These are phyloP conservation scores for Notospermus geniculatus DNA, from an alignment of 1,140 invertebrate genomes.

Conservation along the genomic window DNA sequence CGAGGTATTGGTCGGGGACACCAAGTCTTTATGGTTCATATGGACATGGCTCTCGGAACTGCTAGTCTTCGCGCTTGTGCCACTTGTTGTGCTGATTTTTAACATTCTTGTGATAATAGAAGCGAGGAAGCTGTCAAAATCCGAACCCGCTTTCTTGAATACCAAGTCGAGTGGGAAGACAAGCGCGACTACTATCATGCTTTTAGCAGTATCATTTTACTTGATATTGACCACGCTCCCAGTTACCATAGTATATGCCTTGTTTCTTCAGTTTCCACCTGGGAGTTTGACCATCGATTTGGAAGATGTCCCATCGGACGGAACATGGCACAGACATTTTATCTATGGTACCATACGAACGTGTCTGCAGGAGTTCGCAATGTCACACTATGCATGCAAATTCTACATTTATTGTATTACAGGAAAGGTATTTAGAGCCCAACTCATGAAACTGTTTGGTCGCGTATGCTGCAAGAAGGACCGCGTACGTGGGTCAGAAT, in stretches of 20 bases:
- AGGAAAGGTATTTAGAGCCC: constrained; percentile 42
- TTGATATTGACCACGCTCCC: constrained; percentile 50
- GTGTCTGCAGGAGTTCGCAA: constrained; percentile 43
- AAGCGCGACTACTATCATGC: constrained; percentile 44
- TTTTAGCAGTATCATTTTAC: constrained; percentile 52
- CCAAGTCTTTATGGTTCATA: constrained; percentile 30
- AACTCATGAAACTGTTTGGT: constrained; percentile 33
- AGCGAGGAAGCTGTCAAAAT: constrained; percentile 33
- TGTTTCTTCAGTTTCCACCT: constrained; percentile 29
- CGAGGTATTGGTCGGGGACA: constrained; percentile 20
- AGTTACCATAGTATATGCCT: constrained; percentile 43
- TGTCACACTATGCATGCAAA: constrained; percentile 53
- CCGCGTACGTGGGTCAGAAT: background rate
- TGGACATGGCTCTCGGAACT: constrained; percentile 51
- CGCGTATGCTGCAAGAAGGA: constrained; percentile 12
- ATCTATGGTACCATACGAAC: constrained; percentile 40
- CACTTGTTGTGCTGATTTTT: constrained; percentile 42
- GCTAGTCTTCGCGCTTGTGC: constrained; percentile 41
- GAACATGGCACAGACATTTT: constrained; percentile 40
- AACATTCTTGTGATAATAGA: constrained; percentile 50
- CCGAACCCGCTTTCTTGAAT: constrained; percentile 29
- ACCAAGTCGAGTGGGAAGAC: constrained; percentile 7
- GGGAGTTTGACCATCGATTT: constrained; percentile 22
- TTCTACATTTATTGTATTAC: constrained; percentile 53
- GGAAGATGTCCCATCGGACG: constrained; percentile 26